phyloP scores from a whole-genome alignment of 1,140 invertebrate genomes.

The Geopemphigus sp. region DNA sequence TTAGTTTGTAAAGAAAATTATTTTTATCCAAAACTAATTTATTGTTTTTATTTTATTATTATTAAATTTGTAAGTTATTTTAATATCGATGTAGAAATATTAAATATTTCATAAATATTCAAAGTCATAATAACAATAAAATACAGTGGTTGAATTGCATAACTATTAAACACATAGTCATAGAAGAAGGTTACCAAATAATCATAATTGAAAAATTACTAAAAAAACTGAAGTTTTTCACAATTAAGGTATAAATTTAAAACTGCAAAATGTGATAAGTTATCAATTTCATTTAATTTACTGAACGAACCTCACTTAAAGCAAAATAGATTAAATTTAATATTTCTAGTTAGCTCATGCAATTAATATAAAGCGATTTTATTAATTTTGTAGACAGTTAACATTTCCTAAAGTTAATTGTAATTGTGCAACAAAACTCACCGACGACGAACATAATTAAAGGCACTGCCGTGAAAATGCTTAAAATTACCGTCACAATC shows the following conservation, averaged over 20 bases:
- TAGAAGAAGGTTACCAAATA: too few species aligned
- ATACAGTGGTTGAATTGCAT: too few species aligned
- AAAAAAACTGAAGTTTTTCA: too few species aligned
- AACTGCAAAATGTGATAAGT: neutral
- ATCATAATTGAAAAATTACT: too few species aligned
- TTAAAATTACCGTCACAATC: conserved; percentile 40
- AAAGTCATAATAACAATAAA: too few species aligned
- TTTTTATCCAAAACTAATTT: too few species aligned
- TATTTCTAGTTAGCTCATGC: neutral
- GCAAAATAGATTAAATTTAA: neutral
- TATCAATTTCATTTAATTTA: neutral
- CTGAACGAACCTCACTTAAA: neutral
- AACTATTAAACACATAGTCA: too few species aligned
- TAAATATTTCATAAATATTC: too few species aligned
- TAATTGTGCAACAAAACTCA: conserved; percentile 20
- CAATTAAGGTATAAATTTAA: neutral
- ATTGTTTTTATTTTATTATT: too few species aligned
- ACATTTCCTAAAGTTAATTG: neutral
- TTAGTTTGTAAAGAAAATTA: too few species aligned
- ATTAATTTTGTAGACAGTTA: neutral
- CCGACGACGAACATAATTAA: conserved; percentile 46
- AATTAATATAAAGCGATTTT: neutral
- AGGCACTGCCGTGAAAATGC: conserved; percentile 15
- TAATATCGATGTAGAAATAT: too few species aligned
- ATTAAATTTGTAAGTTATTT: too few species aligned